These are phyloP conservation scores for Heteropelma amictum DNA, from an alignment of 2,888 invertebrate species.

Conservation along the genomic window DNA sequence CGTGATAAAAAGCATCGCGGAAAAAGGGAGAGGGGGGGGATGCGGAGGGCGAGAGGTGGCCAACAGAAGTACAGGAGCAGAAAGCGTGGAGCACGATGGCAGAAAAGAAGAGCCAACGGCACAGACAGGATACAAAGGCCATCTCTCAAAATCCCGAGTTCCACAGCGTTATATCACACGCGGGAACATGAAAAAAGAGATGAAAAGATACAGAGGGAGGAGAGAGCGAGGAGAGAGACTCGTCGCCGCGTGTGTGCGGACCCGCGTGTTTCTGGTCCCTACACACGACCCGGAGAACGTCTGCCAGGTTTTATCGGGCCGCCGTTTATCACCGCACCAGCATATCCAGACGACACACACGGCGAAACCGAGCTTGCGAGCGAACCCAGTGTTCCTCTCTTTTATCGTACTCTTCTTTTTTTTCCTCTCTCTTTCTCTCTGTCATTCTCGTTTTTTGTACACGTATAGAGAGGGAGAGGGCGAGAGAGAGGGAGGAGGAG, in stretches of 20 bases:
- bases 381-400: slow-evolving; percentile 50
- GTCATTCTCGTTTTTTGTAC: slow-evolving; percentile 24
- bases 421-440: slow-evolving; percentile 6
- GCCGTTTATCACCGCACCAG: slow-evolving; percentile 71
- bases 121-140: slow-evolving; percentile 56
- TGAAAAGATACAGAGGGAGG: background rate
- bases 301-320: slow-evolving; percentile 70
- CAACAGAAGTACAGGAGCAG: slow-evolving; percentile 49
- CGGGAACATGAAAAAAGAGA: slow-evolving; percentile 26
- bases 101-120: slow-evolving; percentile 36
- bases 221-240: background rate
- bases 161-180: slow-evolving; percentile 52
- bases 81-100: slow-evolving; percentile 30
- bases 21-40: slow-evolving; percentile 18
- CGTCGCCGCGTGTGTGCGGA: slow-evolving; percentile 23
- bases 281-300: slow-evolving; percentile 53
- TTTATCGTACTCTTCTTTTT: slow-evolving; percentile 46
- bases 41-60: background rate
- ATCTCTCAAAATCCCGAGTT: slow-evolving; percentile 67
- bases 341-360: slow-evolving; percentile 68
- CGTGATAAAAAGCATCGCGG: slow-evolving; percentile 33
- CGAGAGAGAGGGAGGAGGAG: background rate
- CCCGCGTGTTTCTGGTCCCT: slow-evolving; percentile 29
- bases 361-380: slow-evolving; percentile 58
- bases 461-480: slow-evolving; percentile 18